A percentile compares a stretch with the other conserved stretches of the same genome.
Evolutionary conservation across 2,797 vertebrate species (phyloP).

Genomic region (Astyanax mexicanus): DNA sequence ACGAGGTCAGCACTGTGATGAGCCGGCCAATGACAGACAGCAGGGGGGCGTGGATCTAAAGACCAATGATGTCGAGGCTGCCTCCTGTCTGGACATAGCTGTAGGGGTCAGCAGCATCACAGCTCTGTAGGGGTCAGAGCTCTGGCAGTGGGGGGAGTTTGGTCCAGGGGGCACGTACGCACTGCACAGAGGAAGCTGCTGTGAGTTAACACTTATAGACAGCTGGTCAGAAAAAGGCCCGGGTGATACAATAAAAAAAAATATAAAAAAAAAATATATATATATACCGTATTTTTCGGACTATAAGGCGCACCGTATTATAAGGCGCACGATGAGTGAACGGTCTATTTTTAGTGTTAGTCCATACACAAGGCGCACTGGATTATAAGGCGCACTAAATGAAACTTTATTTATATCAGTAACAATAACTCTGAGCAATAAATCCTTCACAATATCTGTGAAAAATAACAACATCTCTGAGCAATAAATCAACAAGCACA

Average conservation of each 20-base stretch:
- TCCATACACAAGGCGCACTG: no score
- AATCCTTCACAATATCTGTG: no score
- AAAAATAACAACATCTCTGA: no score
- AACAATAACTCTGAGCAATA: no score
- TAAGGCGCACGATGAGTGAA: no score
- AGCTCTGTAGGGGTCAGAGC: conserved; percentile 11
- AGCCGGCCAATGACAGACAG: conserved; percentile 44
- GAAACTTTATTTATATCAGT: no score
- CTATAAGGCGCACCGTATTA: no score
- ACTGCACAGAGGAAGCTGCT: background rate
- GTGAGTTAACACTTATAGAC: background rate
- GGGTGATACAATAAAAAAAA: background rate
- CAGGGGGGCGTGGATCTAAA: conserved; percentile 43
- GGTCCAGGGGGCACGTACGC: background rate
- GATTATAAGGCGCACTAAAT: no score
- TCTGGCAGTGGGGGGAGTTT: background rate
- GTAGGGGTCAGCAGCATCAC: background rate
- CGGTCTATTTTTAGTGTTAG: no score
- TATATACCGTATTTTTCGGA: no score
- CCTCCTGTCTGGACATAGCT: conserved; percentile 6
- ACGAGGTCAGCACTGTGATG: conserved; percentile 39
- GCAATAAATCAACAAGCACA: no score
- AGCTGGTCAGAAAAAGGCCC: background rate
- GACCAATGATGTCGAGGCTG: conserved; percentile 44
- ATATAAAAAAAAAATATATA: no score